These are phyloP conservation scores for Elegia similella DNA, from an alignment of 2,888 invertebrate species.

Conservation along the genomic window DNA sequence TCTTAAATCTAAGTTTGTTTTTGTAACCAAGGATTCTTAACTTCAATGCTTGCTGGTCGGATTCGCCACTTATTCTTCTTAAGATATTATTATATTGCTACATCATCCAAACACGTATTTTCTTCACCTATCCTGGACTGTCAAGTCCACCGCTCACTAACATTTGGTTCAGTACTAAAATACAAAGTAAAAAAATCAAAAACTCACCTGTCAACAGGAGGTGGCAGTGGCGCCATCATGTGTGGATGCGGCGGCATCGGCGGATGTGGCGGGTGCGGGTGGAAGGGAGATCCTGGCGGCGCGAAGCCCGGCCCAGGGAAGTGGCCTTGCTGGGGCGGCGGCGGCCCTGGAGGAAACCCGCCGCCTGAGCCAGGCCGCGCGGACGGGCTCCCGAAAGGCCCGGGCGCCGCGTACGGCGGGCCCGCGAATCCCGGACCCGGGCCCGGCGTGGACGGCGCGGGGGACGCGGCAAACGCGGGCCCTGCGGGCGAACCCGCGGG, in stretches of 20 bases:
- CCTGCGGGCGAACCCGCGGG: slow-evolving; percentile 89
- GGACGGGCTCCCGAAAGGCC: slow-evolving; percentile 84
- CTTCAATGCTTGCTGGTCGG: too few species aligned
- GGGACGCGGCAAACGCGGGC: slow-evolving; percentile 85
- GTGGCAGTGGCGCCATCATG: slow-evolving; percentile 83
- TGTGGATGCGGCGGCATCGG: slow-evolving; percentile 88
- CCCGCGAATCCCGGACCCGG: slow-evolving; percentile 87
- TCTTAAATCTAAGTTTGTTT: too few species aligned
- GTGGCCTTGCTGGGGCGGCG: slow-evolving; percentile 83
- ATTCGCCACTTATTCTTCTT: too few species aligned
- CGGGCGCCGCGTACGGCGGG: slow-evolving; percentile 84
- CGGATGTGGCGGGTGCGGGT: slow-evolving; percentile 92
- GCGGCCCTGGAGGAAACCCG: slow-evolving; percentile 91
- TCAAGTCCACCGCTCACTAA: too few species aligned
- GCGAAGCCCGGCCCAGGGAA: slow-evolving; percentile 88
- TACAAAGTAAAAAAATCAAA: too few species aligned
- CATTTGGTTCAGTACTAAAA: too few species aligned
- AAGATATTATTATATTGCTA: too few species aligned
- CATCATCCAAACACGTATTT: too few species aligned
- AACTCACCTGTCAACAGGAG: slow-evolving; percentile 90
- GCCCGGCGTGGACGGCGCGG: slow-evolving; percentile 87
- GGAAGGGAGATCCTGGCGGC: slow-evolving; percentile 89
- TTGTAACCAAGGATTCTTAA: too few species aligned
- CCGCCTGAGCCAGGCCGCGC: slow-evolving; percentile 90
- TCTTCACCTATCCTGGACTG: too few species aligned